These are phyloP conservation scores for Manacus vitellinus DNA, from an alignment of 2,113 vertebrate genomes.

Conservation along the genomic window DNA sequence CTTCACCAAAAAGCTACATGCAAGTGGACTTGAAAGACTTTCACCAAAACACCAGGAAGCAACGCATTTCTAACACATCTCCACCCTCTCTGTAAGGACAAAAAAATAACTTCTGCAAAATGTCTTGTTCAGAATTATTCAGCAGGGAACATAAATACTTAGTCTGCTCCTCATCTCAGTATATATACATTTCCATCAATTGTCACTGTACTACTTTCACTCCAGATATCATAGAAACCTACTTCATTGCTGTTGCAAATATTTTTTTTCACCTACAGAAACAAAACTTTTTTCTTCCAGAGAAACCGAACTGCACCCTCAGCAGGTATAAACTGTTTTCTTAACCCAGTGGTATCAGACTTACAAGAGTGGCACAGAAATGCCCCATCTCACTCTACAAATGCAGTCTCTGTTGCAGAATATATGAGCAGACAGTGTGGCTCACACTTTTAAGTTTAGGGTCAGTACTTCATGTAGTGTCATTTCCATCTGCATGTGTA, in stretches of 20 bases:
- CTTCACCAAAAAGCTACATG: neutral
- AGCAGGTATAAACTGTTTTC: neutral
- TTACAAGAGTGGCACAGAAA: neutral
- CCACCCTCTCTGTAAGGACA: neutral
- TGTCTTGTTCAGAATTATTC: neutral
- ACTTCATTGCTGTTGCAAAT: neutral
- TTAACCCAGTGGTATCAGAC: neutral
- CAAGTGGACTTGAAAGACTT: neutral
- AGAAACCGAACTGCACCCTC: neutral
- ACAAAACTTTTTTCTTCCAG: neutral
- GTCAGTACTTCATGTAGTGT: neutral
- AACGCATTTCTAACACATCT: neutral
- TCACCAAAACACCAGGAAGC: neutral
- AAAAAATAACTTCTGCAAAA: neutral
- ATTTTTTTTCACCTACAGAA: neutral
- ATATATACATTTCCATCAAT: neutral
- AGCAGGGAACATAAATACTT: neutral
- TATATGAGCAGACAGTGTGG: neutral
- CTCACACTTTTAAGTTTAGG: fast-evolving
- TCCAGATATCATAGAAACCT: neutral
- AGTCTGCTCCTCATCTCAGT: neutral
- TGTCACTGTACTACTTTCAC: neutral
- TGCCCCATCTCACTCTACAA: neutral
- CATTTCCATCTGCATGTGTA: too few species aligned
- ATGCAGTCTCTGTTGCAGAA: neutral